phyloP scores from a whole-genome alignment of 2,113 vertebrate genomes.

The Rhombomys opimus region DNA sequence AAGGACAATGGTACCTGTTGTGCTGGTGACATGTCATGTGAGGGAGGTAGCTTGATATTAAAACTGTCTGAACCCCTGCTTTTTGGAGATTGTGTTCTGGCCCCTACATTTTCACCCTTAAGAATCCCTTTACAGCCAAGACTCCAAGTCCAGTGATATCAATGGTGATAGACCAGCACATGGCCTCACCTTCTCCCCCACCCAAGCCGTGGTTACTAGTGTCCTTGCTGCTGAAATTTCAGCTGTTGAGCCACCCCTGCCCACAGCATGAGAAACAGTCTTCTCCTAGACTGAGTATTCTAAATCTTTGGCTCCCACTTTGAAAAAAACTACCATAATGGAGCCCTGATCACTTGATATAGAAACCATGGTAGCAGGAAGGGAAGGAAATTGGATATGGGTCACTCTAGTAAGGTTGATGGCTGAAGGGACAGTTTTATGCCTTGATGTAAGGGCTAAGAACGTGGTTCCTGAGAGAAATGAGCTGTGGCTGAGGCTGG shows the following conservation, averaged over 20 bases:
- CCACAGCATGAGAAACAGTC: neutral
- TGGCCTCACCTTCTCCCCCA: neutral
- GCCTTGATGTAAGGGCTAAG: neutral
- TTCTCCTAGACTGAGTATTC: neutral
- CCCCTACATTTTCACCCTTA: neutral
- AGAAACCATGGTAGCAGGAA: neutral
- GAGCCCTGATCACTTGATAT: neutral
- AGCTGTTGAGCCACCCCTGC: neutral
- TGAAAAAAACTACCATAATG: neutral
- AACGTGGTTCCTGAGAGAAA: neutral
- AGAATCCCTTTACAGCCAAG: neutral
- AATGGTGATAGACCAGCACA: neutral
- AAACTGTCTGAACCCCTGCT: neutral
- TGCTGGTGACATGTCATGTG: neutral
- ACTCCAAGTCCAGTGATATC: neutral
- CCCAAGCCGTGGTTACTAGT: neutral
- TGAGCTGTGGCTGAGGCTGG: neutral
- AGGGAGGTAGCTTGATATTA: neutral
- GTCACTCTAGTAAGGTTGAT: neutral
- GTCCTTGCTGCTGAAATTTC: neutral
- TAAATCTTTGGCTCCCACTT: neutral
- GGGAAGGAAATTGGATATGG: neutral
- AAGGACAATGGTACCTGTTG: neutral
- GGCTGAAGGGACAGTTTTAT: neutral
- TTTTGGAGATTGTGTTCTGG: neutral